phyloP scores from a whole-genome alignment of 1,140 invertebrate species.

The Limonius californicus region DNA sequence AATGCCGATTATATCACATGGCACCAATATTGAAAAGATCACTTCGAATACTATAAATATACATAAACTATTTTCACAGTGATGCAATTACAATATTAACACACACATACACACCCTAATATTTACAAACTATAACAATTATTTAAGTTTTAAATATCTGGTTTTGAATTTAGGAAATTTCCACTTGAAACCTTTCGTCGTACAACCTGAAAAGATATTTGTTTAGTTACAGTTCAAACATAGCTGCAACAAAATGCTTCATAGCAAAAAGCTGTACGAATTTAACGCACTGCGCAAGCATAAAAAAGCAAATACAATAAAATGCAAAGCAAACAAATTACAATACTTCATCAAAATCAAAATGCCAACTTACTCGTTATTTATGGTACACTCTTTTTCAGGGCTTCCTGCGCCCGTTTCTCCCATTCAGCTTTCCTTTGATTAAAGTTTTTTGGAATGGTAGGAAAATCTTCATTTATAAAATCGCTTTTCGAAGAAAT shows the following conservation, averaged over 20 bases:
- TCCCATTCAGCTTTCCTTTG: conserved; percentile 73
- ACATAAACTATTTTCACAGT: not conserved
- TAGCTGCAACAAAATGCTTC: too few species aligned
- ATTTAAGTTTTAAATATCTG: not conserved
- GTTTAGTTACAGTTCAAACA: too few species aligned
- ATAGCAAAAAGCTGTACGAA: too few species aligned
- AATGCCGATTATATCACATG: conserved; percentile 15
- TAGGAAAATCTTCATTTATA: conserved; percentile 50
- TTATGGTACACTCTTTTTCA: conserved; percentile 17
- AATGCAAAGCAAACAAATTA: not conserved
- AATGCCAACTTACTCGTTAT: not conserved
- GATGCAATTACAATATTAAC: conserved; percentile 6
- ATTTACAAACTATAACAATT: conserved; percentile 6
- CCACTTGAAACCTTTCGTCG: not conserved
- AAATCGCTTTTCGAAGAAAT: conserved; percentile 38
- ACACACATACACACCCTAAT: not conserved
- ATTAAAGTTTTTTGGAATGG: conserved; percentile 64
- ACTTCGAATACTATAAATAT: conserved; percentile 11
- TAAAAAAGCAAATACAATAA: not conserved
- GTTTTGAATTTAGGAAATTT: conserved; percentile 6
- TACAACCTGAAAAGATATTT: not conserved
- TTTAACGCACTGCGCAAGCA: not conserved
- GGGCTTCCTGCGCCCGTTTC: conserved; percentile 55
- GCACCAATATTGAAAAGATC: conserved; percentile 12
- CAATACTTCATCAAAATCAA: conserved; percentile 1